Evolutionary conservation across 2,113 vertebrate genomes (phyloP), one percentile per base, ranked within the genome.

Genomic region (Catharus bicknelli): DNA sequence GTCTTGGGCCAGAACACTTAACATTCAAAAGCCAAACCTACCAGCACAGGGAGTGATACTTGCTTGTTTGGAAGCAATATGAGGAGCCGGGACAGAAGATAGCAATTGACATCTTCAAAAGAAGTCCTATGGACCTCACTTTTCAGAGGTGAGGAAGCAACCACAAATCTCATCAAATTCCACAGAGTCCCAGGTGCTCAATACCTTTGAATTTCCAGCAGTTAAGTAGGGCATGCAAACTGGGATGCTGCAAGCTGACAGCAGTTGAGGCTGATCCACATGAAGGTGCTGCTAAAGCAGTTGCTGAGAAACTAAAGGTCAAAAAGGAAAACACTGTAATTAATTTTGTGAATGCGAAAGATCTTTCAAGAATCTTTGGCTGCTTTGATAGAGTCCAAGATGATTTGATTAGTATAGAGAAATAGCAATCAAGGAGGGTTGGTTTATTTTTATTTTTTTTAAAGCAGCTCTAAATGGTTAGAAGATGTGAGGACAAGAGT

Each of bases 221-320:
- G 78, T 92, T 89, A 91, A 95, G 48, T 80, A 83, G 74, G 74
- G 70, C 59, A 64, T 85, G 72, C 68, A 96, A 91, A 93, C 81
- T 26, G 74, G 67, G 78, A 87, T 94, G 59, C n/a, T 82, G 43
- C 48, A 68, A 73, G 38, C 59, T 91, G 59, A 83, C 47, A 92
- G 38, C 38, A 43, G 77, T 48, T 86, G 59, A 91, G 51, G 38
- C 72, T 59, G 32, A 80, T 89, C 75, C 55, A 63, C 78, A 62
- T 77, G 87, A 80, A 93, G 69, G 58, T 64, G 58, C 58, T 90
- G 81, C 50, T 50, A 55, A 73, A 76, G 74, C 45, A 80, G 51
- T 21, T 78, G 17, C 57, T 88, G 86, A 75, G 74, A 75, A 81
- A 66, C 43, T 55, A 59, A 42, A 64, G 16, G 25, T 58, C 13